Evolutionary conservation across 2,113 vertebrate genomes (phyloP), one percentile per base, ranked within the genome.

Genomic region (Phrynosoma blainvillii): DNA sequence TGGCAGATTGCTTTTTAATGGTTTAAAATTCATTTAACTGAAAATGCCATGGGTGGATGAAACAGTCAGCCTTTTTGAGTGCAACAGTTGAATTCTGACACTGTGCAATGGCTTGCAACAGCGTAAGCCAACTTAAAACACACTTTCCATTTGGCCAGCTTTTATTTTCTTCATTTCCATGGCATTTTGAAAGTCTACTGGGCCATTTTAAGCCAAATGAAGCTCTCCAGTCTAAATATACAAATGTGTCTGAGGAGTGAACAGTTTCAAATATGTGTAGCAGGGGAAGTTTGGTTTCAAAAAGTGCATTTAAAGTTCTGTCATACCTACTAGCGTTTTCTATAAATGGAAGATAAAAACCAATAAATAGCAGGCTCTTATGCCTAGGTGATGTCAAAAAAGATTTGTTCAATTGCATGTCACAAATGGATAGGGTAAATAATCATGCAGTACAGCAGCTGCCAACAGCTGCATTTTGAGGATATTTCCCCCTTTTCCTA

Each of bases 341-440:
- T 74, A 73, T 85, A 80, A 85, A 62, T 54, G 68, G 76, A 65
- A 79, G 65, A 76, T 87, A 8, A 94, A 94, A 89, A n/a, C 18
- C 87, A 87, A 77, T 76, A 84, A 75, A 3, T 27, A 76, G 47
- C 73, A 91, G 92, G 84, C 2, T 30, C 59, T 40, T 85, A 6
- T 70, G 47, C 78, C 59, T n/a, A 42, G 83, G 32, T 79, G 56
- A 82, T 84, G 84, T 84, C 87, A 87, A 25, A 71, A 30, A 65
- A 91, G 70, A 42, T 88, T 23, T 68, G 8, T 74, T 90, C 93
- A 88, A 71, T 78, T 84, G 84, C 84, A 21, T 0, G 0, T 85
- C 87, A 82, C 88, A 88, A 75, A 88, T 92, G 79, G 78, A 78
- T 84, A 21, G 82, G 85, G 62, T 80, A 90, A 94, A 84, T 88